These are phyloP conservation scores for Pseudomyrmex concolor DNA, from an alignment of 1,140 invertebrate species.

Conservation along the genomic window DNA sequence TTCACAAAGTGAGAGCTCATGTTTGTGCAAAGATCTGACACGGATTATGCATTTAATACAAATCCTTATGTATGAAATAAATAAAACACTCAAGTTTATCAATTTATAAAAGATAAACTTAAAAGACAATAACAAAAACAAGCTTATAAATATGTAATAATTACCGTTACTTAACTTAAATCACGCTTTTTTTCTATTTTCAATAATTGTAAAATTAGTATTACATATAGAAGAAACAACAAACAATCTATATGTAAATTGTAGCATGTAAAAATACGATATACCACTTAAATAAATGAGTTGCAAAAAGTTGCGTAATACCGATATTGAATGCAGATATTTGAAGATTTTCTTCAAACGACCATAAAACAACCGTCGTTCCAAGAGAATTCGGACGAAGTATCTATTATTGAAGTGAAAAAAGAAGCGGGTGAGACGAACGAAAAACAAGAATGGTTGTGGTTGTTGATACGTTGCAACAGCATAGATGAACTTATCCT, in stretches of 20 bases:
- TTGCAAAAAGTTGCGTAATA: not conserved
- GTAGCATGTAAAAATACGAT: not conserved
- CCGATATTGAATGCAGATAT: conserved; percentile 72
- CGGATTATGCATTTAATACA: too few species aligned
- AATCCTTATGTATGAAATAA: not conserved
- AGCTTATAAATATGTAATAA: not conserved
- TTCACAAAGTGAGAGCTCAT: not conserved
- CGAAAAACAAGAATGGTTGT: conserved; percentile 77
- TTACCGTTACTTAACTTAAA: too few species aligned
- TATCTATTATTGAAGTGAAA: conserved; percentile 50
- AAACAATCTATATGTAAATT: not conserved
- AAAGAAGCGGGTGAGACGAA: conserved; percentile 61
- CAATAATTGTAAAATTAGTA: not conserved
- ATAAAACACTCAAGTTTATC: not conserved
- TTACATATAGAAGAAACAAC: not conserved
- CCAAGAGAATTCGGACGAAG: conserved; percentile 22
- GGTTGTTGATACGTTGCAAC: conserved; percentile 81
- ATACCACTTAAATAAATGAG: conserved; percentile 34
- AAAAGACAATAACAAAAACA: conserved; percentile 5
- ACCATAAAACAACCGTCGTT: conserved; percentile 41
- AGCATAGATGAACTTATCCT: conserved; percentile 82
- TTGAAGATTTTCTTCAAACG: conserved; percentile 79
- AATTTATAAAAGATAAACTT: conserved; percentile 5
- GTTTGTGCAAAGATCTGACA: too few species aligned
- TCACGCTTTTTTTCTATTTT: too few species aligned